Base-by-base conservation (phyloP, 2,797 vertebrate genomes). In the Eupleurogrammus muticus region DNA sequence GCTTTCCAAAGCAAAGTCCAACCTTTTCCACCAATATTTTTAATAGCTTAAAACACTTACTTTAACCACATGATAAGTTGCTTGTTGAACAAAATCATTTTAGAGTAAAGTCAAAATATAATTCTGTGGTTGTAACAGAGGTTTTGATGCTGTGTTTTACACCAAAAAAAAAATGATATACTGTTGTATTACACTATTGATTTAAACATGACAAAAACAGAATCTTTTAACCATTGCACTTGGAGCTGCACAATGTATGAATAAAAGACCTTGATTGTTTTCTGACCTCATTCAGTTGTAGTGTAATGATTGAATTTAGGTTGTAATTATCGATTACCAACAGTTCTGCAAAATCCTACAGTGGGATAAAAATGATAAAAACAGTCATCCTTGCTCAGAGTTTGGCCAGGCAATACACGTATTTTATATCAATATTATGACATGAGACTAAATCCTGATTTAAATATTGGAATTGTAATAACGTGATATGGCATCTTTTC, bases 311-410 rank as follows among this genome's bases (percentile, higher is more conserved):
- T 28, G 28, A 35, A 35, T 52, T 4, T 20, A 9, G 57, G 32
- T 13, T 64, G 53, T 32, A n/a, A 34, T 32, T 40, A 21, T 12
- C 35, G 44, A 64, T 35, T 13, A 36, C 11, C 5, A 48, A n/a
- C 38, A 21, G 12, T 42, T 49, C 20, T 58, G 28, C 48, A 42
- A 19, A 50, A 68, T 73, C 10, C 61, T 19, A 61, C 49, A 1
- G 17, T 9, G 19, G 13, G 21, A 78, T 66, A 46, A 61, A 59
- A 73, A 77, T 21, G 9, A 62, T 64, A n/a, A 73, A 81, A 84
- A 60, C 73, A 21, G 78, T 80, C 47, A 56, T 54, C 79, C 76
- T 78, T 65, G 38, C 16, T 42, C 38, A 16, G 38, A 42, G n/a
- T 28, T 28, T 28, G 28, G 28, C 28, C 6, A 6, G 28, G 28